Evolutionary conservation across 2,888 invertebrate species (phyloP), one percentile per base, ranked within the genome.

Genomic region (Cryptocephalus moraei): DNA sequence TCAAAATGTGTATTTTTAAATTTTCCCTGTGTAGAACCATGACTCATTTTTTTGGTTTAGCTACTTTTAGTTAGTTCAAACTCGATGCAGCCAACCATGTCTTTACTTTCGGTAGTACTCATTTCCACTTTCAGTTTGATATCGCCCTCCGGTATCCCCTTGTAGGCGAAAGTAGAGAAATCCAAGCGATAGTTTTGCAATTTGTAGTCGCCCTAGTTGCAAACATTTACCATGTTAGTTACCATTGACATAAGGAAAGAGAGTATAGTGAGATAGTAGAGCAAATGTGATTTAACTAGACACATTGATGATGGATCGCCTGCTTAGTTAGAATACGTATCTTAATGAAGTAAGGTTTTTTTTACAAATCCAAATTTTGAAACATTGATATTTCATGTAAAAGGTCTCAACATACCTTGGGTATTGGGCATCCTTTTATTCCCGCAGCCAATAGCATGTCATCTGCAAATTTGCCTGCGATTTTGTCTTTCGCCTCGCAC

Each of bases 171-270:
- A 41, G 51, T 58, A 1, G 42, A 42, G 45, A 57, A 62, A 41
- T 61, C 56, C 8, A 61, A 22, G 9, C 46, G 39, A 41, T 55
- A 48, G 39, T 62, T 53, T 22, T 52, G 47, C 2, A 62, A 33
- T n/a, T 49, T 47, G 45, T 59, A 59, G 47, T 56, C 56, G 10
- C 60, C 59, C 61, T 59, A 39, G 9, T 52, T 56, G 43, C 45
- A 39, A 12, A 43, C 40, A 9, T 45, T 46, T 12, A 36, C 8
- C 22, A 34, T n/a, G 12, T 36, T 6, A 11, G 11, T 6, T 4
- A 11, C 38, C 4, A 4, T 12, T 36, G 38, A 11, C 2, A 12
- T 36, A 12, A 11, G 38, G 38, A 36, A 36, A 36, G 38, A 11
- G 6, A 4, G 6, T 2, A 36, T 36, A 36, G 38, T 4, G 2